Evolutionary conservation across 2,797 vertebrate genomes (phyloP), one percentile per base, ranked within the genome.

Genomic region (Lacerta viridis): DNA sequence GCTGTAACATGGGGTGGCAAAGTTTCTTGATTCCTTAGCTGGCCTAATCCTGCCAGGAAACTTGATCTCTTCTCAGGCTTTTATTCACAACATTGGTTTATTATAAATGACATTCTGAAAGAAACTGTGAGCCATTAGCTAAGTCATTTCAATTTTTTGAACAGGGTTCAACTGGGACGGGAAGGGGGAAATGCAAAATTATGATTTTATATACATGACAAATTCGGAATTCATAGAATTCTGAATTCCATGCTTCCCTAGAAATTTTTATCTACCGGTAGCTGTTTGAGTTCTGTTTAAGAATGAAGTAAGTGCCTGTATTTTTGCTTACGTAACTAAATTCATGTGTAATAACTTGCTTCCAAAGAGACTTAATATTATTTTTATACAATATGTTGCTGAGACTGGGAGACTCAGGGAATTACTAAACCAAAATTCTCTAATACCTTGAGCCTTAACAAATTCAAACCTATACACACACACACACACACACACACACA

Each of bases 391-490:
- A 17, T 59, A 69, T 1, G 20, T 83, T 92, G 90, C 87, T 86
- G 83, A 91, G 93, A 95, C 89, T 68, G 50, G 91, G 95, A 96
- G 90, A 96, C 96, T 96, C 96, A 97, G 96, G 97, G 96, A 97
- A 94, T 91, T 91, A 87, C 61, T 96, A 92, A 94, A 93, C 95
- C 94, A 96, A 96, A 97, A 91, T 90, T 33, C 84, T 95, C 74
- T 94, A 87, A 36, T 88, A 91, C 92, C 83, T 93, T 86, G 55
- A 89, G 84, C 93, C 93, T 89, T 92, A 3, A 82, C 75, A 7
- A 88, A 90, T 88, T 91, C 86, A 43, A 88, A 83, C 91, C n/a
- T 41, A 55, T 55, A 55, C 64, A 81, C 84, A 87, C 88, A 33
- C 33, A 33, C 33, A 33, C 33, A 33, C 33, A 33, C 33, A 33